Base-by-base conservation (phyloP, 2,888 invertebrate genomes). In the Tetrapedia diversipes region DNA sequence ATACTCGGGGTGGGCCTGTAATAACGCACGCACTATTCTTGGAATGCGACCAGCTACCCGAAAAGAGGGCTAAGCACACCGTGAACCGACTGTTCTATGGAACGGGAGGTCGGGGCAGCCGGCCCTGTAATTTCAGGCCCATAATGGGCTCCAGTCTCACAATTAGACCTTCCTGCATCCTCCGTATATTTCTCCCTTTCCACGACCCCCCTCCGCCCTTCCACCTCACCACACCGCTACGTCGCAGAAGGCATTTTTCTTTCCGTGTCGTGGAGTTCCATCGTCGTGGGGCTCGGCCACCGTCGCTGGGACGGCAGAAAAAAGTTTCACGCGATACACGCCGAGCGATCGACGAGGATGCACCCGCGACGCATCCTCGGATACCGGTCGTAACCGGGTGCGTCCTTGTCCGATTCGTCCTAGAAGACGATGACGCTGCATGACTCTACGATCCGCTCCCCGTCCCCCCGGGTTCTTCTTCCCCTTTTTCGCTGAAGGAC, bases 121-220 rank as follows among this genome's bases (percentile, higher is more conserved):
- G 86, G 86, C 88, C 90, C 90, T 90, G 89, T 91, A 91, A 91
- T 91, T 91, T 91, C 79, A 85, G 84, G 77, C 82, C 83, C 76
- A 86, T 90, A 90, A 90, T 90, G 87, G 88, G 79, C 81, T 83
- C 82, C 82, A 84, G 83, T 88, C 86, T 87, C 87, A 87, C 90
- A 90, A 90, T 90, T 89, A 89, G 89, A 89, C 89, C 89, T 89
- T 87, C 86, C 88, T 86, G 87, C 86, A 84, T 86, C 88, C 82
- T 86, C 82, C 81, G 79, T 82, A 66, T 77, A 73, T 80, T 69
- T 67, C 75, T 82, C 74, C 56, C 77, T 72, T 69, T 75, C 65
- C 72, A 64, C 75, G 65, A 78, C 82, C 79, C 76, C 78, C 81
- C 85, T 81, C 77, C 84, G 73, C 74, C 79, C 83, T 69, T 75